phyloP scores from a whole-genome alignment of 2,888 invertebrate genomes.

The Spilosoma lubricipeda region DNA sequence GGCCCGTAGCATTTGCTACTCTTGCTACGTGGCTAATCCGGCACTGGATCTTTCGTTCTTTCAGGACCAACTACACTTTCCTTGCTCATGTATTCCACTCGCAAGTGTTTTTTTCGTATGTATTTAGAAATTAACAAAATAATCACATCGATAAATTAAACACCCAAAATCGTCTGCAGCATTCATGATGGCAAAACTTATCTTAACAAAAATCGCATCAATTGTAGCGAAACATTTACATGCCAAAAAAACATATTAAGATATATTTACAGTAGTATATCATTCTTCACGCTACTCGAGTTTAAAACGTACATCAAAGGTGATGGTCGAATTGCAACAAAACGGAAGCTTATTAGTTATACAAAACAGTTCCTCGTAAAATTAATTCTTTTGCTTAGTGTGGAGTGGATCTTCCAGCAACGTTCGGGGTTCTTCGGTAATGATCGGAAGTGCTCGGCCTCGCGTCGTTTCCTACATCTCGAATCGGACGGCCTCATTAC shows the following conservation, averaged over 20 bases:
- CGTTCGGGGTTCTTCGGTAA: constrained; percentile 46
- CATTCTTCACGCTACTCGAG: constrained; percentile 13
- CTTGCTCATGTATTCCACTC: too few species aligned
- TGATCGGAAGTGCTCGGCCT: constrained; percentile 63
- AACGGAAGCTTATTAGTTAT: constrained; percentile 51
- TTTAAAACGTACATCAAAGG: constrained; percentile 26
- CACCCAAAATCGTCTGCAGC: background rate
- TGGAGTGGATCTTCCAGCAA: constrained; percentile 21
- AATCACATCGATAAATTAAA: background rate
- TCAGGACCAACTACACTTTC: background rate
- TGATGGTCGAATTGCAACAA: constrained; percentile 40
- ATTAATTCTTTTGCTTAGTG: constrained; percentile 45
- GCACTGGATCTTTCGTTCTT: too few species aligned
- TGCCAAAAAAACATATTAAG: background rate
- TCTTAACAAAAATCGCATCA: background rate
- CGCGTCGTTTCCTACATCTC: constrained; percentile 69
- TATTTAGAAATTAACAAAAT: background rate
- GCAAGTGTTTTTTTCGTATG: background rate
- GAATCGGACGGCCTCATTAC: constrained; percentile 64
- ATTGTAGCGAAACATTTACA: background rate
- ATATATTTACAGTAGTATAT: constrained; percentile 9
- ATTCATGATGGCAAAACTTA: background rate
- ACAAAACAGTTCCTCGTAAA: constrained; percentile 41
- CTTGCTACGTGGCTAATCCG: too few species aligned
- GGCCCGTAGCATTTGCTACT: too few species aligned